A percentile compares a stretch with the other conserved stretches of the same genome.
These are phyloP conservation scores for Myotis pilosus DNA, from an alignment of 2,797 vertebrate species.

Conservation along the genomic window DNA sequence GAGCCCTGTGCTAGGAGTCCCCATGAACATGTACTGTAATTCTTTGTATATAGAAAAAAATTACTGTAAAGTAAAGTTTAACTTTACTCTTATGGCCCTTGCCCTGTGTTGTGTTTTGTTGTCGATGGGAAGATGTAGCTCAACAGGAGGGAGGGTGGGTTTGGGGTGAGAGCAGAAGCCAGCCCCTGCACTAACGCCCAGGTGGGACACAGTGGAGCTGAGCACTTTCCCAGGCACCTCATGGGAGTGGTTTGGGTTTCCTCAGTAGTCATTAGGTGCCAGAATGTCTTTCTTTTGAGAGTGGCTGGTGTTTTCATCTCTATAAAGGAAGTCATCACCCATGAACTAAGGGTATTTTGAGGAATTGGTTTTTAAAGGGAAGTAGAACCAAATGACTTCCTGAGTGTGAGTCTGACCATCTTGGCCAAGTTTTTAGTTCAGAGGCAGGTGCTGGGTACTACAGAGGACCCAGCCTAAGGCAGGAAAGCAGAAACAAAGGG, in stretches of 20 bases:
- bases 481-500: background rate
- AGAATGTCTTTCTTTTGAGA: background rate
- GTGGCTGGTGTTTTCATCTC: slow-evolving; percentile 4
- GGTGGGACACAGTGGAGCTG: background rate
- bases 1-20: slow-evolving; percentile 85
- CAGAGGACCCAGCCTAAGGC: background rate
- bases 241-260: background rate
- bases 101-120: slow-evolving; percentile 84
- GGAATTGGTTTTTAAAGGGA: slow-evolving; percentile 68
- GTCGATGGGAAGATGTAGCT: slow-evolving; percentile 40
- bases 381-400: slow-evolving; percentile 54
- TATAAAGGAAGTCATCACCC: slow-evolving; percentile 34
- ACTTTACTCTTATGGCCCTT: slow-evolving; percentile 86
- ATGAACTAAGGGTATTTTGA: slow-evolving; percentile 66
- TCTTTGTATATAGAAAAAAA: slow-evolving; percentile 93
- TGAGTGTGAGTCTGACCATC: background rate
- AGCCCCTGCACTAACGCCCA: background rate
- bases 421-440: slow-evolving; percentile 11
- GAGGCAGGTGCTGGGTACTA: background rate
- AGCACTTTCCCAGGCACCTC: background rate
- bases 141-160: slow-evolving; percentile 38
- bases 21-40: slow-evolving; percentile 92
- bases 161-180: slow-evolving; percentile 39
- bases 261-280: background rate
- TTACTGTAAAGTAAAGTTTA: slow-evolving; percentile 95